Percentiles rank a stretch among this genome's conserved stretches.
Conservation (phyloP, 2,888 invertebrate genomes). For the Drosophila mimetica region DNA sequence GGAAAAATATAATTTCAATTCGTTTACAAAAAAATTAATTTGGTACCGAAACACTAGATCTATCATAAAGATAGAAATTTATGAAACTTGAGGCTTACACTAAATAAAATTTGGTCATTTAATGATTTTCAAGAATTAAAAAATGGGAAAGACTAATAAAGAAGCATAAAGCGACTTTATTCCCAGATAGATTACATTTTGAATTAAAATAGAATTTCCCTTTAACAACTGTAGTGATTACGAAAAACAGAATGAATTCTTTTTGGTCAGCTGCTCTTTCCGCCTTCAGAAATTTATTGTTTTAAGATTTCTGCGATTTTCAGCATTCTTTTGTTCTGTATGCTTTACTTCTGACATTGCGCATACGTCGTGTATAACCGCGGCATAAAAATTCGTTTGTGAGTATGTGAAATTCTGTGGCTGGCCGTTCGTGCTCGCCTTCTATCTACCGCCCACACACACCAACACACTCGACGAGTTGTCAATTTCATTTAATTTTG, state of each 20-base stretch:
- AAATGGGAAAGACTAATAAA: not conserved
- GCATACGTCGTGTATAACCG: conserved; percentile 25
- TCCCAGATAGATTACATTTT: not conserved
- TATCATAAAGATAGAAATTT: not conserved
- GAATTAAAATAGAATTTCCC: not conserved
- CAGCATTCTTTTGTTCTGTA: not conserved
- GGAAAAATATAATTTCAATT: not conserved
- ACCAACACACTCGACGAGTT: conserved; percentile 20
- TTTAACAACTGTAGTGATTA: not conserved
- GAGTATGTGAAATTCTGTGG: conserved; percentile 33
- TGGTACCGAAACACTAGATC: not conserved
- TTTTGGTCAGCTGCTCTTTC: not conserved
- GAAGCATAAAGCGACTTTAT: not conserved
- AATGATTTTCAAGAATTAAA: not conserved
- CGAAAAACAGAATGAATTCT: not conserved
- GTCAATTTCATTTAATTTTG: conserved; percentile 74
- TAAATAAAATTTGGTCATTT: not conserved
- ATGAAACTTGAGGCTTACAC: not conserved
- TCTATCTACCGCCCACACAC: conserved; percentile 27
- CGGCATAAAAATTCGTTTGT: conserved; percentile 23
- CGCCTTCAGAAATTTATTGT: not conserved
- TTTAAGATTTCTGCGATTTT: conserved; percentile 2
- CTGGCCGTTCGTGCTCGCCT: conserved; percentile 22
- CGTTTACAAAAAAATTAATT: too few species aligned
- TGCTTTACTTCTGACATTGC: conserved; percentile 38